Evolutionary conservation across 1,140 invertebrate species (phyloP), one percentile per base, ranked within the genome.

Genomic region (Venturia canescens): DNA sequence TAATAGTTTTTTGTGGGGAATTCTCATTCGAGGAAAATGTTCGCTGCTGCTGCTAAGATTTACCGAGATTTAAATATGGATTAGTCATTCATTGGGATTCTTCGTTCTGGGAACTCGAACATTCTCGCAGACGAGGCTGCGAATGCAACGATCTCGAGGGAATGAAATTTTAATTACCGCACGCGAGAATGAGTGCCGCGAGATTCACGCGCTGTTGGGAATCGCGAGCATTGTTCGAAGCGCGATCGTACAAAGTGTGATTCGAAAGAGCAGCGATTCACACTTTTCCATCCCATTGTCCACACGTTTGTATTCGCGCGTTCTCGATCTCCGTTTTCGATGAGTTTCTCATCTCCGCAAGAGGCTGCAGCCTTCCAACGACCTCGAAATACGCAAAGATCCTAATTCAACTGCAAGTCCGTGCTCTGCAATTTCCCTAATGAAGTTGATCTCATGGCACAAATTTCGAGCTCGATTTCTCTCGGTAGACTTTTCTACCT

Each of bases 41-140:
- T 18, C 38, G 38, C 5, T 9, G 7, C 38, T 44, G 7, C 38
- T 4, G 38, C 38, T 44, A 44, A 44, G 38, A 44, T 9, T 44
- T 9, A 44, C 7, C 38, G 1, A 6, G 38, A 63, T 23, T 5
- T 21, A 53, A 18, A 53, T 53, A 53, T 53, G n/a, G 50, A n/a
- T 53, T 53, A n/a, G 50, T 53, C 50, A 53, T 53, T 63, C 60
- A 63, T 63, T 27, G 60, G 27, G 60, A 63, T 63, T 63, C 21
- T 63, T 63, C 13, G 27, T 63, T 63, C 60, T 63, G 60, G 60
- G 60, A 63, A 63, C 60, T 23, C 60, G 60, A 63, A 63, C 60
- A 23, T 63, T 26, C 60, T 63, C 23, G 60, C 21, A n/a, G n/a
- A n/a, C n/a, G 60, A 63, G 4, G 27, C 21, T 63, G 23, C 13